A percentile compares a stretch with the other conserved stretches of the same genome.
Evolutionary conservation across 2,888 invertebrate species (phyloP).

Genomic region (Arctia plantaginis): DNA sequence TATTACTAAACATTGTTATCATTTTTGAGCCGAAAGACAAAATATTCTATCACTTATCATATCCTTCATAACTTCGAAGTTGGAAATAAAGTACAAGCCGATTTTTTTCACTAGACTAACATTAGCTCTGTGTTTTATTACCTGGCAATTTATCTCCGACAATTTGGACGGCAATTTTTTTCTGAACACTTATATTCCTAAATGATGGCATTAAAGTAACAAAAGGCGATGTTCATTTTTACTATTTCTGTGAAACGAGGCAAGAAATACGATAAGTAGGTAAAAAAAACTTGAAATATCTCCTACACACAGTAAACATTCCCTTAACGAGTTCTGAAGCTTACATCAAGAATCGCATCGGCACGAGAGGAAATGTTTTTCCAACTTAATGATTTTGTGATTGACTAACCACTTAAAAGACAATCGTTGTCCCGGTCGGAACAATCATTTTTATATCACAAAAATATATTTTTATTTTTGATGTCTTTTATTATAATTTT

Average conservation of each 20-base stretch:
- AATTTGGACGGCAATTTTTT: neutral
- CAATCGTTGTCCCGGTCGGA: neutral
- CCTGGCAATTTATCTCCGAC: neutral
- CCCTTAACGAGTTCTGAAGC: neutral
- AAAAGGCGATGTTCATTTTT: neutral
- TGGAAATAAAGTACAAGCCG: neutral
- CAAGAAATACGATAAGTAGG: neutral
- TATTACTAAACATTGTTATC: neutral
- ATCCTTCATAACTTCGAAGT: neutral
- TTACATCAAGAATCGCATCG: neutral
- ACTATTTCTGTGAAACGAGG: neutral
- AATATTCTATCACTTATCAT: neutral
- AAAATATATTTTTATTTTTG: neutral
- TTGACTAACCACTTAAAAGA: neutral
- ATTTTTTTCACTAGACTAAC: neutral
- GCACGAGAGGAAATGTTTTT: neutral
- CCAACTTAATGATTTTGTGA: neutral
- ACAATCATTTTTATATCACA: neutral
- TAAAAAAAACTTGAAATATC: neutral
- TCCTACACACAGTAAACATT: neutral
- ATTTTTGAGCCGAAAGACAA: neutral
- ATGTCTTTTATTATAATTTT: neutral
- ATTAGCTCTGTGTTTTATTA: neutral
- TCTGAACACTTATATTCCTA: neutral
- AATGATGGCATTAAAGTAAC: neutral